phyloP scores from a whole-genome alignment of 2,888 invertebrate species.

The Mythimna pallens region DNA sequence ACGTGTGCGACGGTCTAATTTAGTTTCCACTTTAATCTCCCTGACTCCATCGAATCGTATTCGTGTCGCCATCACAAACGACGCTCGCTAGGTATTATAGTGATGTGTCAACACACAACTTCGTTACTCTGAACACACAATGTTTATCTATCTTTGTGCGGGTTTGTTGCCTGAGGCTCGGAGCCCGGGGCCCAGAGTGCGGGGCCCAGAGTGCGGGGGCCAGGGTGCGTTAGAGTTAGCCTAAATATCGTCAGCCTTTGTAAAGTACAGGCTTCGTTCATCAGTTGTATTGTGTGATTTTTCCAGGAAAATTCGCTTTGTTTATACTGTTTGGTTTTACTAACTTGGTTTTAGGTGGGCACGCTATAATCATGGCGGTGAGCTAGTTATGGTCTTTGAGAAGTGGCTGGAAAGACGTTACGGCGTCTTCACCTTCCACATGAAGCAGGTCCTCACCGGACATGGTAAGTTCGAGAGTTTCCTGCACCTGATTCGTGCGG shows the following conservation, averaged over 20 bases:
- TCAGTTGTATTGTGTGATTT: slow-evolving; percentile 5
- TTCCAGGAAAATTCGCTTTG: slow-evolving; percentile 6
- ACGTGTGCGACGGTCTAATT: too few species aligned
- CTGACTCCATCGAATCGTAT: not conserved
- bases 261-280: slow-evolving; percentile 19
- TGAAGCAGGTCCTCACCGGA: too few species aligned
- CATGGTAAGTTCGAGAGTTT: too few species aligned
- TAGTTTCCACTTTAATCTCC: too few species aligned
- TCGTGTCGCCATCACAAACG: slow-evolving; percentile 14
- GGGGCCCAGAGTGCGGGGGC: too few species aligned
- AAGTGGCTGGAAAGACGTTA: too few species aligned
- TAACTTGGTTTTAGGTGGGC: too few species aligned
- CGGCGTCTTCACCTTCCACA: too few species aligned
- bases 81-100: slow-evolving; percentile 13
- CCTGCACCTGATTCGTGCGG: too few species aligned
- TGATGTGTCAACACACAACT: slow-evolving; percentile 58
- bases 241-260: slow-evolving; percentile 39
- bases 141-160: slow-evolving; percentile 49
- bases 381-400: too few species aligned
- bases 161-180: slow-evolving; percentile 5
- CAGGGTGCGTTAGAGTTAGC: not conserved
- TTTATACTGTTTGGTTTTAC: not conserved
- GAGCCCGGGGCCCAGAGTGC: not conserved
- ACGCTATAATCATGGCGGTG: too few species aligned
- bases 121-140: slow-evolving; percentile 45